Evolutionary conservation across 2,113 vertebrate species (phyloP).

Genomic region (Brachyhypopomus gauderio): DNA sequence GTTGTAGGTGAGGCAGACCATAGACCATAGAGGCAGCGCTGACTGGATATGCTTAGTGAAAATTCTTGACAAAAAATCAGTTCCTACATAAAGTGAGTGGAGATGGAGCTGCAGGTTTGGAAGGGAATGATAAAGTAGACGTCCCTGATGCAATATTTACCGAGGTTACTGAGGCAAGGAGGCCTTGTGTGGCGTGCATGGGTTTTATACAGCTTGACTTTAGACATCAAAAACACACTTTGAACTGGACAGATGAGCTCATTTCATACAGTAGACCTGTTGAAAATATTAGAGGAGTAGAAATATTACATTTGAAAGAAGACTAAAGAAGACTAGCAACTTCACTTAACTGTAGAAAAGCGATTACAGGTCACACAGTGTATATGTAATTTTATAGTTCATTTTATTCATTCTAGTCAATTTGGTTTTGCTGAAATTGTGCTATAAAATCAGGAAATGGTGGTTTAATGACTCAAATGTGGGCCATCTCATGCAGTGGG

Average conservation of each 20-base stretch:
- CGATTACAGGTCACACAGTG: neutral
- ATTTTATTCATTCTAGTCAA: neutral
- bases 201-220: neutral
- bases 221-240: conserved; percentile 1
- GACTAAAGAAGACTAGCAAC: neutral
- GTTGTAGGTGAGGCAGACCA: neutral
- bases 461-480: too few species aligned
- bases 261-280: neutral
- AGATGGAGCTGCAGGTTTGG: neutral
- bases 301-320: neutral
- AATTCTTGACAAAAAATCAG: neutral
- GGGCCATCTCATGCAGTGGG: too few species aligned
- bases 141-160: conserved; percentile 8
- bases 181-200: neutral
- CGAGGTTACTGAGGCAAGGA: neutral
- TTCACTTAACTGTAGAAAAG: neutral
- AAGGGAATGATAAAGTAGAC: neutral
- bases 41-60: neutral
- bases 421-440: neutral
- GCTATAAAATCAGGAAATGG: too few species aligned
- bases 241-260: neutral
- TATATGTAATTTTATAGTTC: neutral
- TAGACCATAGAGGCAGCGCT: neutral
- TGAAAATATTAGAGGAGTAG: neutral
- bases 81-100: too few species aligned